Conservation (phyloP, 2,888 invertebrate species). For the Unio pictorum region DNA sequence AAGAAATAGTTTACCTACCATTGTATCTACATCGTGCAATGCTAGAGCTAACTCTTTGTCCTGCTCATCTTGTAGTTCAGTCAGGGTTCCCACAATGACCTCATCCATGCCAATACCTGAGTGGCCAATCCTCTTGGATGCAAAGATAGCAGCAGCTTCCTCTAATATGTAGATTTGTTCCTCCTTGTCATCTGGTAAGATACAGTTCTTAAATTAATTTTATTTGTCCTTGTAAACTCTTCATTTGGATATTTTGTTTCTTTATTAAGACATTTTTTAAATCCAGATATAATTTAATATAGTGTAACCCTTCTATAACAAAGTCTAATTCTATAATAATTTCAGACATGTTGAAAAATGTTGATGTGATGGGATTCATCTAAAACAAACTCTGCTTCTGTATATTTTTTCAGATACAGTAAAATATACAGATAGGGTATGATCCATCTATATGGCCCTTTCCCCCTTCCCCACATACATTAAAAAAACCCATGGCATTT, state of each 20-base stretch:
- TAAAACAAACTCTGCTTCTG: too few species aligned
- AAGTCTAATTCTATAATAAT: too few species aligned
- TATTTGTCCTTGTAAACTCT: not conserved
- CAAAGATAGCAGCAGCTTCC: constrained; percentile 64
- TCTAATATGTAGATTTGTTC: constrained; percentile 61
- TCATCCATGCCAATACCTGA: constrained; percentile 34
- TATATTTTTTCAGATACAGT: too few species aligned
- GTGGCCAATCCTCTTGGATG: constrained; percentile 36
- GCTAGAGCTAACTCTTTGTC: constrained; percentile 54
- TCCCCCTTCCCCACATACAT: too few species aligned
- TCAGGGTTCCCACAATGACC: constrained; percentile 42
- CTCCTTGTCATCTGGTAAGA: constrained; percentile 53
- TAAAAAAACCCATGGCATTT: too few species aligned
- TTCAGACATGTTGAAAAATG: too few species aligned
- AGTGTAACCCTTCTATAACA: too few species aligned
- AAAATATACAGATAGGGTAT: too few species aligned
- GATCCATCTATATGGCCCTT: too few species aligned
- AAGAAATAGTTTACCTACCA: constrained; percentile 31
- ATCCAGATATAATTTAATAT: not conserved
- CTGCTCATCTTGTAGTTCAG: constrained; percentile 60
- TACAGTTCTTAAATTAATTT: not conserved
- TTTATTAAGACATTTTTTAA: not conserved
- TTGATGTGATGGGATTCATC: too few species aligned
- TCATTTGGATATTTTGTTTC: too few species aligned
- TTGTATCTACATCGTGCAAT: constrained; percentile 38